A percentile compares a stretch with the other conserved stretches of the same genome.
These are phyloP conservation scores for Acipenser transmontanus DNA, from an alignment of 2,797 vertebrate species.

Conservation along the genomic window DNA sequence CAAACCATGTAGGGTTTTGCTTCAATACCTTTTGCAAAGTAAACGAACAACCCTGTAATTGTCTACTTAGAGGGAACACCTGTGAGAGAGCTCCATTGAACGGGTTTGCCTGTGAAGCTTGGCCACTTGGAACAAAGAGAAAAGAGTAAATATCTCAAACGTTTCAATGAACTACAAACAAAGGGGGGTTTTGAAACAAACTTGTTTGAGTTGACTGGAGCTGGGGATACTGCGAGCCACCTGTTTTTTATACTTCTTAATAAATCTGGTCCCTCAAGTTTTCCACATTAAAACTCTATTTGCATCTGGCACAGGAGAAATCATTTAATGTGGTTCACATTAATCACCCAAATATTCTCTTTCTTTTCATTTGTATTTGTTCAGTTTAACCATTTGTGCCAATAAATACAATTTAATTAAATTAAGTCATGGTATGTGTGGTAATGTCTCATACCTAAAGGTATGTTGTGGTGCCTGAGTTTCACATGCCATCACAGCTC, in stretches of 20 bases:
- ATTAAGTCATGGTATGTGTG: slow-evolving; percentile 29
- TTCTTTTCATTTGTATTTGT: slow-evolving; percentile 40
- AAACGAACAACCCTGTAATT: neutral
- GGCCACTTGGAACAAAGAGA: slow-evolving; percentile 12
- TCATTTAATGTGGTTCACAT: slow-evolving; percentile 60
- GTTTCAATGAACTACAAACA: slow-evolving; percentile 9
- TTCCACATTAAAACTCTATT: slow-evolving; percentile 55
- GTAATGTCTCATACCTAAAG: slow-evolving; percentile 34
- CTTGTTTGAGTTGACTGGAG: neutral
- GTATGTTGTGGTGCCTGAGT: slow-evolving; percentile 3
- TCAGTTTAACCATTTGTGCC: slow-evolving; percentile 55
- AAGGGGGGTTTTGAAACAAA: neutral
- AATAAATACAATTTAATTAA: slow-evolving; percentile 47
- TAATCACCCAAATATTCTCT: slow-evolving; percentile 47
- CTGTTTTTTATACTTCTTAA: slow-evolving; percentile 50
- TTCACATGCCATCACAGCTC: slow-evolving; percentile 25
- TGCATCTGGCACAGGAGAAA: slow-evolving; percentile 53
- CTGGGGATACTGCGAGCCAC: slow-evolving; percentile 29
- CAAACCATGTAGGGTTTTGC: neutral
- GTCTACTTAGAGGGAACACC: slow-evolving; percentile 8
- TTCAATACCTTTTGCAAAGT: neutral
- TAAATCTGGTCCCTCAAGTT: slow-evolving; percentile 48
- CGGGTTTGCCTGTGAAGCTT: slow-evolving; percentile 6
- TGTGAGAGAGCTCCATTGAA: neutral
- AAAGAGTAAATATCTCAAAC: slow-evolving; percentile 7